Base-by-base conservation (phyloP, 2,113 vertebrate genomes). In the Silurus meridionalis region DNA sequence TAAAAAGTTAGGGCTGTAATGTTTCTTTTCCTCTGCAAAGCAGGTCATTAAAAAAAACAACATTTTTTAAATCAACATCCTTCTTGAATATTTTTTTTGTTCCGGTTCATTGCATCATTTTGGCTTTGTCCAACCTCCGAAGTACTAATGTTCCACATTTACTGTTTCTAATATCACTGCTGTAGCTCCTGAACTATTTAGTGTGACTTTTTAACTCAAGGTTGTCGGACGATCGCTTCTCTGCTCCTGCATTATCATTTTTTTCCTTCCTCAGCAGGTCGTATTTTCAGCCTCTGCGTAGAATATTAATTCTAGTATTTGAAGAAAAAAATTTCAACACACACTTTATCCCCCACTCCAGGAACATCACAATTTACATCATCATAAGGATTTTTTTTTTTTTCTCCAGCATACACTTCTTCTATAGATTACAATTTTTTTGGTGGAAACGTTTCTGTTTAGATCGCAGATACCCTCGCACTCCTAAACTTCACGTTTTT, bases 31-130 rank as follows among this genome's bases (percentile, higher is more conserved):
- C 83, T 89, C 89, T 88, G 88, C 86, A 92, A 94, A 92, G 91
- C 93, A 94, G 92, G 91, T 94, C 85, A 93, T 94, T 94, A 92
- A 93, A 92, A 93, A 92, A 89, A 63, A 87, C 82, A 82, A 92
- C 92, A 92, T 93, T 91, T 91, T 81, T 25, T 8, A 63, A 92
- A 90, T 88, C 92, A 91, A 82, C 23, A 86, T 69, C 88, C 88
- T 78, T 88, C 61, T 80, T 88, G 82, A 72, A 25, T 77, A 21
- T 55, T 86, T 82, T 80, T 87, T 15, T 77, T 91, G 91, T 91
- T 88, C 87, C 69, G 83, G 89, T 88, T 86, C 61, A 88, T 69
- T 90, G 87, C 88, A 37, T 91, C 87, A 87, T 86, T 81, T 93
- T 88, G 93, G 90, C 90, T 91, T 37, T 80, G 86, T 66, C 82